Evolutionary conservation across 2,888 invertebrate genomes (phyloP), one percentile per base, ranked within the genome.

Genomic region (Dasysyrphus albostriatus): DNA sequence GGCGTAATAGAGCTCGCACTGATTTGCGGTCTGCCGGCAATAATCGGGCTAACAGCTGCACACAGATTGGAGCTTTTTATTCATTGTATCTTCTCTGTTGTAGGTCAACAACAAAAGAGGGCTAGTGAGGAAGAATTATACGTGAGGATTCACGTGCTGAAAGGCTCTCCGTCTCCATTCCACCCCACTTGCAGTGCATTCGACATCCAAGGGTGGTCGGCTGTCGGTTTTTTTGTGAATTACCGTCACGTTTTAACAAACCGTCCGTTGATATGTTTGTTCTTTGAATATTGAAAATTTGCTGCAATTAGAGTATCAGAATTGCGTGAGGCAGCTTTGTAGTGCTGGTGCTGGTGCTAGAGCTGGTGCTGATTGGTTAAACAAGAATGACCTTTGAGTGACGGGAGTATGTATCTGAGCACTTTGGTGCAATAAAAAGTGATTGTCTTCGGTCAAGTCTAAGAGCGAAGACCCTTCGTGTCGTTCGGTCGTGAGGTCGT

Each of bases 371-470:
- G 70, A 80, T 59, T 58, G 34, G 80, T 73, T 10, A 10, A 63
- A 37, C 51, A 61, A 59, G 59, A 70, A 72, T 24, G 47, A 67
- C 59, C 69, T 14, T 59, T 49, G 59, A 29, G 56, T 65, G 76
- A 49, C 70, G 65, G 56, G 65, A 19, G 14, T 44, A 75, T 61
- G 47, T 65, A 65, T 65, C 16, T 16, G 58, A 80, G 47, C 65
- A 81, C 77, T 82, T 61, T 82, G 69, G 56, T 82, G 82, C 82
- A 85, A 82, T 82, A 85, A 85, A 69, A 80, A 75, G 78, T 75
- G 59, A 78, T 82, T 85, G 77, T 59, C 76, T 51, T 73, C 70
- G 83, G 83, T 82, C 87, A 83, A 82, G 83, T 81, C 54, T 58
- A 44, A 42, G 72, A 63, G 58, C 63, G 42, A 61, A 76, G 76